Conservation (phyloP, 2,113 vertebrate species). For the Tautogolabrus adspersus region DNA sequence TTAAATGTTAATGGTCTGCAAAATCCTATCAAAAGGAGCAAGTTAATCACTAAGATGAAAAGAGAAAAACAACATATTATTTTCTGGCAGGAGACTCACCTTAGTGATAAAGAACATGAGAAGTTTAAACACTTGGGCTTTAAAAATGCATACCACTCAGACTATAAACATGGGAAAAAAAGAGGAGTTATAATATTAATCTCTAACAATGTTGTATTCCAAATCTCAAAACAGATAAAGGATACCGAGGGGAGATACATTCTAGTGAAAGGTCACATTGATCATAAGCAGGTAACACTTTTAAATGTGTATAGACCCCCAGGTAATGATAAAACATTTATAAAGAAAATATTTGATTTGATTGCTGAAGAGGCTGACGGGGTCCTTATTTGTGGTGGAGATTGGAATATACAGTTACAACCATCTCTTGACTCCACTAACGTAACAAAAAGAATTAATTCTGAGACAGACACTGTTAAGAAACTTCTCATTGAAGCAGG, state of each 20-base stretch:
- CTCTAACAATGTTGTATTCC: background rate
- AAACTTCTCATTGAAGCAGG: background rate
- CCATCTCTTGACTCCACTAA: background rate
- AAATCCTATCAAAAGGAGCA: no score
- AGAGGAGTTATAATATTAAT: background rate
- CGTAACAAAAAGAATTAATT: background rate
- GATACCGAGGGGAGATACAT: background rate
- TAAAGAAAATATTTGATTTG: background rate
- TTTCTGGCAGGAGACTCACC: background rate
- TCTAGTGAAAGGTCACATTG: background rate
- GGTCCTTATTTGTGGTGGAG: background rate
- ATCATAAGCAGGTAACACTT: background rate
- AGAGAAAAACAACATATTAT: background rate
- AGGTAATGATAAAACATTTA: no score
- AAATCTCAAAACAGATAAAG: no score
- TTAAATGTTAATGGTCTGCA: no score
- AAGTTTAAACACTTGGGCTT: background rate
- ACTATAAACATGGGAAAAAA: background rate
- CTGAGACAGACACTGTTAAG: background rate
- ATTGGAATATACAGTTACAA: background rate
- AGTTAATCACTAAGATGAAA: no score
- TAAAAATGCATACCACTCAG: background rate
- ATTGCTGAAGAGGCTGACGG: background rate
- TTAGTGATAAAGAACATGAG: background rate
- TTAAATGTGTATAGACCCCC: background rate